Evolutionary conservation across 2,797 vertebrate genomes (phyloP).

Genomic region (Anableps anableps): DNA sequence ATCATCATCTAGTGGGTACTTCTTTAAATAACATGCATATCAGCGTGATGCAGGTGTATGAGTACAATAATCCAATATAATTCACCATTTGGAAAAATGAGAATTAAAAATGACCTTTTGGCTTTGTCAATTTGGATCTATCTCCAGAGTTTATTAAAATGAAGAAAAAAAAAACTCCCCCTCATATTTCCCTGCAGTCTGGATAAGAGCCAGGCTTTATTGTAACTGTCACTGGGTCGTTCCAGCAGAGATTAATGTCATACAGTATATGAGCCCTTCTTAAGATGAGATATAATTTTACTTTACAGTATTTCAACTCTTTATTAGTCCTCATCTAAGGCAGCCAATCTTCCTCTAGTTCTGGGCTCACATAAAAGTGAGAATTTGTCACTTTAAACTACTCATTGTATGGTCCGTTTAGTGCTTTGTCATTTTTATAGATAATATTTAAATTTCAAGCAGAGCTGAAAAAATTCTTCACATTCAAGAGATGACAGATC

Average conservation of each 20-base stretch:
- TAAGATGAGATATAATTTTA: conserved; percentile 45
- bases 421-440: conserved; percentile 2
- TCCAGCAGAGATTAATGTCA: conserved; percentile 49
- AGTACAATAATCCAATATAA: neutral
- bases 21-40: neutral
- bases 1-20: neutral
- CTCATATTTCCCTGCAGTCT: conserved; percentile 32
- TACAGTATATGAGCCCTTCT: conserved; percentile 51
- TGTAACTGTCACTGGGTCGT: conserved; percentile 37
- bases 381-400: conserved; percentile 18
- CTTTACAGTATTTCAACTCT: conserved; percentile 49
- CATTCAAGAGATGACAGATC: neutral
- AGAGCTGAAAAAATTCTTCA: neutral
- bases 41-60: neutral
- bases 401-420: conserved; percentile 7
- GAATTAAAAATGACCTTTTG: conserved; percentile 30
- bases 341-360: conserved; percentile 5
- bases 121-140: conserved; percentile 13
- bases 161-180: neutral
- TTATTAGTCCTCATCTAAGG: conserved; percentile 31
- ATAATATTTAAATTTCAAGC: neutral
- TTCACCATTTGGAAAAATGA: neutral
- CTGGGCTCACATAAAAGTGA: conserved; percentile 6
- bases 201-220: conserved; percentile 45
- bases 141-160: conserved; percentile 20